Base-by-base conservation (phyloP, 2,113 vertebrate species). In the Thalassoma bifasciatum region DNA sequence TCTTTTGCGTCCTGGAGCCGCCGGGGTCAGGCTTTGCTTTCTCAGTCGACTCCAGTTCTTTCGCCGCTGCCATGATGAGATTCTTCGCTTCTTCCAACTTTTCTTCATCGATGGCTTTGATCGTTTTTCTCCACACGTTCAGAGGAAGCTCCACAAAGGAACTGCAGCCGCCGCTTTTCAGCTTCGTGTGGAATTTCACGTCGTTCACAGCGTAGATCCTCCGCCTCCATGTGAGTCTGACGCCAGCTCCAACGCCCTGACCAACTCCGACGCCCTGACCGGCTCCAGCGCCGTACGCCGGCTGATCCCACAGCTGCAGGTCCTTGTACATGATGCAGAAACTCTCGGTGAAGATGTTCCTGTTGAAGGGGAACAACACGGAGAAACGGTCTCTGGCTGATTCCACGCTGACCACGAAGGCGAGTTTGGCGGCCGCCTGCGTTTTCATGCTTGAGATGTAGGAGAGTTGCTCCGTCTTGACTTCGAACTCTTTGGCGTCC, bases 241-340 rank as follows among this genome's bases (percentile, higher is more conserved):
- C 54, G 26, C 66, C 84, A 2, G 26, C n/a, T n/a, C n/a, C n/a
- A n/a, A n/a, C n/a, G n/a, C n/a, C n/a, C 2, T 0, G 19, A 24
- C 4, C 71, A 46, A 59, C 19, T 17, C 47, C 14, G n/a, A n/a
- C n/a, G 40, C 85, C 66, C 49, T 0, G 19, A 24, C 4, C 71
- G 46, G 60, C 19, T 17, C 47, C 58, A 69, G 85, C 14, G 40
- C 85, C 66, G 46, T 59, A 67, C 0, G 0, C 0, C 0, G 96
- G 96, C 70, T 96, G 95, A 42, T 95, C 90, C 0, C 89, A 81
- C 65, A 96, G 75, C 72, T 96, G 96, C 19, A 97, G 91, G 37
- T 92, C 85, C 69, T 83, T 91, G 79, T 95, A 96, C 75, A 72
- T 81, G 19, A 96, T 42, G 1, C 56, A 10, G 0, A 90, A 73